Evolutionary conservation across 37 sponge, comb jelly and placozoan species (phyloP), one percentile per base, ranked within the genome.

Genomic region (Cladorhizidae sp.): DNA sequence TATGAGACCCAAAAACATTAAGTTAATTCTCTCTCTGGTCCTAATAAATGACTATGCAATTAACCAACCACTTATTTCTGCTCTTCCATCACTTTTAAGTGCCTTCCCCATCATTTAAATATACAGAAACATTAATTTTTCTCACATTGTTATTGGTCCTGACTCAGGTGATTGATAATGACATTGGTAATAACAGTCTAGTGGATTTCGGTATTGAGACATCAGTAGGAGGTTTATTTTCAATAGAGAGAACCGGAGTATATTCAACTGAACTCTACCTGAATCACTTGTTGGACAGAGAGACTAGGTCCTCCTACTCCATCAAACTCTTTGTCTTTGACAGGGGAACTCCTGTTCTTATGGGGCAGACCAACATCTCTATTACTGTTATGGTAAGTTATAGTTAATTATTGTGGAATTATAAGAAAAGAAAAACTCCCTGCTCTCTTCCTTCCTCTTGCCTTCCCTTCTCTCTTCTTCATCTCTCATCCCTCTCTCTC

Each of bases 301-400:
- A 90, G 73, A 33, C 31, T 2, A 59, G 17, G 1, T 31, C 40
- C 35, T 39, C 38, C 3, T 89, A 89, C 67, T 32, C 38, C 29
- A 56, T 87, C 75, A 83, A 32, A 3, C 57, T 91, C 40, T 73
- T 59, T 31, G 87, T 72, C 0, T 67, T 35, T 40, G 92, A 91
- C 56, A 35, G 69, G 12, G 92, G 92, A 21, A 61, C 70, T 51
- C 87, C 92, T 22, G 29, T 83, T 23, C 43, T 91, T 33, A 38
- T 49, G 18, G 78, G 56, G 25, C 31, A 59, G 25, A 71, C 71
- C 22, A n/a, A 71, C 1, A 58, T 81, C 39, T 55, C 61, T 5
- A 68, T 81, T 1, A 56, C 25, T n/a, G 32, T 81, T 31, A 20
- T 1, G 23, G 77, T 76, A 38, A 76, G 77, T 50, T 26, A 17